phyloP scores from a whole-genome alignment of 2,888 invertebrate species.

The Ectropis crepuscularia region DNA sequence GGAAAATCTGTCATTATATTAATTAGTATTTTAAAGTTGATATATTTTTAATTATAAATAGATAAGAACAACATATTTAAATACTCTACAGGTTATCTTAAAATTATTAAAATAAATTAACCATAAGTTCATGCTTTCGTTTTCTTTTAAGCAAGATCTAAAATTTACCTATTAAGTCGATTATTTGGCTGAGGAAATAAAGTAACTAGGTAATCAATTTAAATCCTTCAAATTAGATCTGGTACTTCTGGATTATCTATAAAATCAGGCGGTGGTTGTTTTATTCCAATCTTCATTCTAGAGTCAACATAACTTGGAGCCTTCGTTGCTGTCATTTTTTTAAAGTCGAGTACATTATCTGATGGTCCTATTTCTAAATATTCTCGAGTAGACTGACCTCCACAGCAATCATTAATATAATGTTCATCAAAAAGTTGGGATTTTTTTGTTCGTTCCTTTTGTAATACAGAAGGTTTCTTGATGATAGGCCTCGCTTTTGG shows the following conservation, averaged over 20 bases:
- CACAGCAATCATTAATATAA: conserved; percentile 48
- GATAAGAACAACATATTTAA: conserved; percentile 8
- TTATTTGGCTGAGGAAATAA: no score
- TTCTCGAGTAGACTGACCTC: conserved; percentile 74
- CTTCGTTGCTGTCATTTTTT: conserved; percentile 72
- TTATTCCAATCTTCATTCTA: conserved; percentile 63
- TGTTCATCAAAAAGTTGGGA: conserved; percentile 50
- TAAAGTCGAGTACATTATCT: conserved; percentile 83
- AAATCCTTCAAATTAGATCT: conserved; percentile 79
- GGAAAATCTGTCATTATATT: no score
- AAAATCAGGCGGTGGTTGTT: conserved; percentile 72
- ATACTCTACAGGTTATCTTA: neutral
- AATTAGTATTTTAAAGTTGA: no score
- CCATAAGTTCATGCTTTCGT: neutral
- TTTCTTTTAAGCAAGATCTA: no score
- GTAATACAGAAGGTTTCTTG: conserved; percentile 39
- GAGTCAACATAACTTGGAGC: conserved; percentile 56
- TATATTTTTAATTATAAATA: neutral
- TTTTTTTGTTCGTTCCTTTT: conserved; percentile 34
- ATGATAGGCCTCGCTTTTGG: conserved; percentile 86
- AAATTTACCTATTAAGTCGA: no score
- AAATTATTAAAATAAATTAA: conserved; percentile 6
- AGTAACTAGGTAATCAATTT: no score
- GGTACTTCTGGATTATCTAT: conserved; percentile 87
- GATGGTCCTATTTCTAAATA: conserved; percentile 87